A percentile compares a stretch with the other conserved stretches of the same genome.
These are phyloP conservation scores for Protaetia brevitarsis DNA, from an alignment of 1,140 invertebrate genomes.

Conservation along the genomic window DNA sequence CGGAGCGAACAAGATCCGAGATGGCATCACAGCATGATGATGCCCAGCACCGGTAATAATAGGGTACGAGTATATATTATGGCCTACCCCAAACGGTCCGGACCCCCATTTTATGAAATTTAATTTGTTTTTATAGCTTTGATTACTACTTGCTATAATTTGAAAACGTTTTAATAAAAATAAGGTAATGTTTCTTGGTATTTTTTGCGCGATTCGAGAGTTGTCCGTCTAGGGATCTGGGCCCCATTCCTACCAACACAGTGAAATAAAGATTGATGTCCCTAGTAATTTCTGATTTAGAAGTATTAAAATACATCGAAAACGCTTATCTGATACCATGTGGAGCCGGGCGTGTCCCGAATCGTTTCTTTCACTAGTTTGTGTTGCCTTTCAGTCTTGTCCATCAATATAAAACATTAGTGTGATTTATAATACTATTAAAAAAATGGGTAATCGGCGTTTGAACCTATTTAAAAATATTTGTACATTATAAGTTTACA, in stretches of 20 bases:
- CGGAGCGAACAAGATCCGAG: slow-evolving; percentile 33
- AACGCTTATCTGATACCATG: not conserved
- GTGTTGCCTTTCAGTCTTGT: not conserved
- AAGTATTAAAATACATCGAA: slow-evolving; percentile 22
- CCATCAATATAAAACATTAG: slow-evolving; percentile 9
- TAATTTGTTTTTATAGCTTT: slow-evolving; percentile 51
- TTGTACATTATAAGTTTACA: too few relatives aligned
- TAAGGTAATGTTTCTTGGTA: slow-evolving; percentile 30
- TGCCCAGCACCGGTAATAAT: slow-evolving; percentile 39
- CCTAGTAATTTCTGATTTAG: slow-evolving; percentile 23
- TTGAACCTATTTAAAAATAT: too few relatives aligned
- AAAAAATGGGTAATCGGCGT: too few relatives aligned
- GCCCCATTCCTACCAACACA: not conserved
- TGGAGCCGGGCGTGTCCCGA: not conserved
- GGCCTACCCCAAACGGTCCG: slow-evolving; percentile 45
- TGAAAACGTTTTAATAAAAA: slow-evolving; percentile 48
- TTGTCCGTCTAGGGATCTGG: not conserved
- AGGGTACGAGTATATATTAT: slow-evolving; percentile 45
- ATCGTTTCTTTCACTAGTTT: slow-evolving; percentile 1
- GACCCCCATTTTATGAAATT: slow-evolving; percentile 47
- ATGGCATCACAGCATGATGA: slow-evolving; percentile 35
- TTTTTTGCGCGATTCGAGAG: slow-evolving; percentile 7
- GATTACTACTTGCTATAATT: slow-evolving; percentile 48
- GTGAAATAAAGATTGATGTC: slow-evolving; percentile 25
- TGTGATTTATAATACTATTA: not conserved